A percentile compares a stretch with the other conserved stretches of the same genome.
Conservation (phyloP, 2,797 vertebrate species). For the Ptychadena robeensis region DNA sequence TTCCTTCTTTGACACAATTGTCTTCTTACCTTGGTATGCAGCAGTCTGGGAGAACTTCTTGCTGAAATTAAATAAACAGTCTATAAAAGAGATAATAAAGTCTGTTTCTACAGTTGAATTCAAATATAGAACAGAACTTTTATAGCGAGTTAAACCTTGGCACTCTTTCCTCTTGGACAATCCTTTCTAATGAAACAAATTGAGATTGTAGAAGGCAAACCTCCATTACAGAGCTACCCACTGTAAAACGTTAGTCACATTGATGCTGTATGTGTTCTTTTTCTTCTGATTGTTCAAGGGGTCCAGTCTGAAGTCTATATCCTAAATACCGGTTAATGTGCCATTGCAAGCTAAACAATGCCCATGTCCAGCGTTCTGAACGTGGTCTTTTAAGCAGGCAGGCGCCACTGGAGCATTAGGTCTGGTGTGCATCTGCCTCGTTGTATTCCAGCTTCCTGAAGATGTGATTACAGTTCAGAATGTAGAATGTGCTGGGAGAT, state of each 20-base stretch:
- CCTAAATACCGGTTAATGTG: neutral
- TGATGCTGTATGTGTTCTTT: neutral
- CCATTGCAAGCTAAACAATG: constrained; percentile 8
- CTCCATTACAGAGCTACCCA: neutral
- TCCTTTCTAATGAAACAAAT: neutral
- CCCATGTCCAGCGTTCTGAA: constrained; percentile 22
- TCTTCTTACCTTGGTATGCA: constrained; percentile 39
- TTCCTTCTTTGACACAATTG: constrained; percentile 13
- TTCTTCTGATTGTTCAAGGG: neutral
- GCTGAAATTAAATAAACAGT: constrained; percentile 34
- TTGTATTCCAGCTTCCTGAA: constrained; percentile 50
- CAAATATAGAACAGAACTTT: constrained; percentile 19
- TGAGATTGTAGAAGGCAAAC: neutral
- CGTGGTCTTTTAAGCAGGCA: constrained; percentile 16
- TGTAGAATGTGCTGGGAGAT: constrained; percentile 5
- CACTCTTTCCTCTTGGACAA: neutral
- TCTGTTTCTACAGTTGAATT: constrained; percentile 17
- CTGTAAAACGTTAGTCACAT: neutral
- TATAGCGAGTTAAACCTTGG: constrained; percentile 12
- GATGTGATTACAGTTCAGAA: constrained; percentile 47
- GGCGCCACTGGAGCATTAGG: constrained; percentile 49
- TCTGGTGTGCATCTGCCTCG: constrained; percentile 50
- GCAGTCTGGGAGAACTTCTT: constrained; percentile 23
- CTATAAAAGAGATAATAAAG: constrained; percentile 45
- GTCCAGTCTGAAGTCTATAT: neutral